Evolutionary conservation across 2,113 vertebrate species (phyloP), one percentile per base, ranked within the genome.

Genomic region (Capreolus pygargus): DNA sequence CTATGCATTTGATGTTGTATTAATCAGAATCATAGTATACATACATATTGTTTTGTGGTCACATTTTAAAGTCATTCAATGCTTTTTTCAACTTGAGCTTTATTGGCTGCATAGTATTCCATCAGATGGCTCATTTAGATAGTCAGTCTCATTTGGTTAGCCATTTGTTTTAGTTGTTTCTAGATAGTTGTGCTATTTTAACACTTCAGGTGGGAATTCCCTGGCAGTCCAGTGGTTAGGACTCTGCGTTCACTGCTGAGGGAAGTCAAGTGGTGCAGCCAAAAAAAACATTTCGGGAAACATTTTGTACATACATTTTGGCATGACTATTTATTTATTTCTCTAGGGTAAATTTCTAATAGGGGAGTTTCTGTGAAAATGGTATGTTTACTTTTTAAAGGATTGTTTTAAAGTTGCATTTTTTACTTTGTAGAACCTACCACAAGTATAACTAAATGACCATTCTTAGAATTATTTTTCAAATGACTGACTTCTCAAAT

Each of bases 401-500:
- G 70, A 43, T 74, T 74, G 19, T 43, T 74, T 74, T 74, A 78
- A 82, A 23, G 10, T 10, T 39, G 14, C 54, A 28, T 78, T 82
- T 82, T 96, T 86, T 61, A 83, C 55, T 96, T 86, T 96, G 60
- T 60, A 96, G 61, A 98, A 79, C 30, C 82, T 61, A 91, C 50
- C 89, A 93, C 36, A 93, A 74, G 28, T 89, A 45, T 33, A 96
- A 92, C 57, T 78, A 95, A 95, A 82, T 96, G 54, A 86, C 91
- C 86, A n/a, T 36, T 91, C 33, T 76, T 95, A 10, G 55, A 74
- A 94, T 86, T 95, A 87, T 90, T 93, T 96, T 98, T 95, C 47
- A 95, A 93, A 78, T 95, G 45, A 84, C 76, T 86, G 57, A 93
- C 43, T 93, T 95, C 58, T n/a, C 23, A 95, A 91, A 50, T 85